Conservation (phyloP, 2,113 vertebrate genomes). For the Rhynchomys soricoides region DNA sequence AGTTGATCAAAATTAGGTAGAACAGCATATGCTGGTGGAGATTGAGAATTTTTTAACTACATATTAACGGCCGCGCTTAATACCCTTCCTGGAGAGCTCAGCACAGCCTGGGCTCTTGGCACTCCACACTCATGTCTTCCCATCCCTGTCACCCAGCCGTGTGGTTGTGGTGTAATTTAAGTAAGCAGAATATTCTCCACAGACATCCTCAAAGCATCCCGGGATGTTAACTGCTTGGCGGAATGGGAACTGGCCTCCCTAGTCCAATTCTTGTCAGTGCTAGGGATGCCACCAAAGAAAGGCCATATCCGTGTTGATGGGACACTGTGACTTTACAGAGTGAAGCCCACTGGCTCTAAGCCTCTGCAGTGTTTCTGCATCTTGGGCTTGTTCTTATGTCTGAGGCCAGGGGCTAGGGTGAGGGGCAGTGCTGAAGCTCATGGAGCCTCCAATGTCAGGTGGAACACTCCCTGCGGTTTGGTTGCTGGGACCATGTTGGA, state of each 20-base stretch:
- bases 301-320: rapidly evolving
- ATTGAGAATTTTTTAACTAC: constrained; percentile 81
- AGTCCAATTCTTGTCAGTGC: rapidly evolving
- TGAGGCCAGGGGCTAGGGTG: not conserved
- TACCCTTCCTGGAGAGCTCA: constrained; percentile 78
- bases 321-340: not conserved
- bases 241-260: rapidly evolving
- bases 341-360: rapidly evolving
- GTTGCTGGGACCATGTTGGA: not conserved
- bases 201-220: rapidly evolving
- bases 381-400: rapidly evolving
- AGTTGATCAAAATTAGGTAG: constrained; percentile 87
- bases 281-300: rapidly evolving
- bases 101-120: not conserved
- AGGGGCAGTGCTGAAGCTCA: rapidly evolving
- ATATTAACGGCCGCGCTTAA: constrained; percentile 81
- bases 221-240: not conserved
- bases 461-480: not conserved
- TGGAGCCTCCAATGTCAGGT: rapidly evolving
- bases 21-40: constrained; percentile 85
- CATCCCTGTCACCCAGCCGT: not conserved
- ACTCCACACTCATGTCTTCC: not conserved
- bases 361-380: rapidly evolving
- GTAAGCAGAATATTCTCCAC: not conserved
- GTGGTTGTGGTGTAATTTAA: constrained; percentile 25